Percentiles rank a stretch among this genome's conserved stretches.
These are phyloP conservation scores for Agapostemon virescens DNA, from an alignment of 2,888 invertebrate species.

Conservation along the genomic window DNA sequence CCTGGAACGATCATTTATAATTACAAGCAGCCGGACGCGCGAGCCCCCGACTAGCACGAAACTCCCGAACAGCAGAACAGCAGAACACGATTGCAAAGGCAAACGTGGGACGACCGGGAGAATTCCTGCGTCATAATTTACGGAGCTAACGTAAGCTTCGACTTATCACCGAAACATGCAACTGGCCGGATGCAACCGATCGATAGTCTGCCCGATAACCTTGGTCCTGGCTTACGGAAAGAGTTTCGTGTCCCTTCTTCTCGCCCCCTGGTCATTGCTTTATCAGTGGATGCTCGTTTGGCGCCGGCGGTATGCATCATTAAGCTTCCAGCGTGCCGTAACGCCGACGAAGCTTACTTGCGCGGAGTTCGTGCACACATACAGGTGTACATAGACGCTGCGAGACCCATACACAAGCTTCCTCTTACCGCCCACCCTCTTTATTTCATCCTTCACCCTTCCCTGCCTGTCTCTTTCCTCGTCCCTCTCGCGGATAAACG, in stretches of 20 bases:
- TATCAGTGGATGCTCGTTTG: constrained; percentile 73
- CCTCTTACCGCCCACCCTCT: constrained; percentile 54
- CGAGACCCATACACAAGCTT: constrained; percentile 16
- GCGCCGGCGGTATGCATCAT: constrained; percentile 73
- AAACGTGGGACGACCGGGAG: too few species aligned
- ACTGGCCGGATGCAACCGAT: constrained; percentile 57
- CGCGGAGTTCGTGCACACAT: constrained; percentile 46
- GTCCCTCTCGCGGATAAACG: constrained; percentile 28
- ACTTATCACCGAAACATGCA: constrained; percentile 58
- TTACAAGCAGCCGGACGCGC: constrained; percentile 10
- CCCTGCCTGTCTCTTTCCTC: constrained; percentile 54
- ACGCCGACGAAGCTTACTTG: constrained; percentile 71
- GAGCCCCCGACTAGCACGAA: background rate
- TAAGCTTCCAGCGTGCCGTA: constrained; percentile 70
- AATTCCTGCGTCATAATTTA: constrained; percentile 40
- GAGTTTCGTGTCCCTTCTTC: constrained; percentile 65
- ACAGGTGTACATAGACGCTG: constrained; percentile 17
- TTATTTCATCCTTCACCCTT: constrained; percentile 36
- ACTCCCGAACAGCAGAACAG: background rate
- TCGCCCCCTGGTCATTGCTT: constrained; percentile 69
- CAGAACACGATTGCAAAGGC: constrained; percentile 11
- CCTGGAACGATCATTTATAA: constrained; percentile 18
- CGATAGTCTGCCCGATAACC: constrained; percentile 64
- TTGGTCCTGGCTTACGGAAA: constrained; percentile 61
- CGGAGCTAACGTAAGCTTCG: constrained; percentile 27